A percentile compares a stretch with the other conserved stretches of the same genome.
Evolutionary conservation across 1,140 invertebrate genomes (phyloP).

Genomic region (Megalonaias nervosa): DNA sequence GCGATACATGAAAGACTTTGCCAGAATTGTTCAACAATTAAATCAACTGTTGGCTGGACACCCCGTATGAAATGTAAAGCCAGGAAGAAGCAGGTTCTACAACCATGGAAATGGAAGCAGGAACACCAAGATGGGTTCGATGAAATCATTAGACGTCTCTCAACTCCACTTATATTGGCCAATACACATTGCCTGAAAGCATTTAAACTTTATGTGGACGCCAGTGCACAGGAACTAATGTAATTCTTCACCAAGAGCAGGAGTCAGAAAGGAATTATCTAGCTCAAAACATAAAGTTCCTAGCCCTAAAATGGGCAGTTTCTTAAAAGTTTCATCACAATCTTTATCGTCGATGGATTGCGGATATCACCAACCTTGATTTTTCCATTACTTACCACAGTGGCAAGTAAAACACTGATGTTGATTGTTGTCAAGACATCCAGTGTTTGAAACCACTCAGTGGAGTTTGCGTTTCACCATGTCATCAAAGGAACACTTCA

Average conservation of each 20-base stretch:
- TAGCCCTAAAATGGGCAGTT: slow-evolving; percentile 14
- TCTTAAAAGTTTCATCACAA: slow-evolving; percentile 2
- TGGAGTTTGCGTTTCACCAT: no score
- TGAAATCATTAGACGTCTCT: neutral
- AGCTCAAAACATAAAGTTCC: slow-evolving; percentile 2
- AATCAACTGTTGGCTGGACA: neutral
- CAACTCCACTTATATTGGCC: neutral
- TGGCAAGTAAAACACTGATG: no score
- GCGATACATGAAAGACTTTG: slow-evolving; percentile 1
- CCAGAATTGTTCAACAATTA: no score
- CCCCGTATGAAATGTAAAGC: neutral
- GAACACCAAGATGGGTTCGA: neutral
- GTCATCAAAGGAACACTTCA: no score
- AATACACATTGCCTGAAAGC: slow-evolving; percentile 1
- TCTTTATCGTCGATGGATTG: no score
- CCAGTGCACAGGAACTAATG: neutral
- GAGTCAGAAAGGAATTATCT: slow-evolving; percentile 18
- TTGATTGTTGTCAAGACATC: no score
- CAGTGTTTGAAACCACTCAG: no score
- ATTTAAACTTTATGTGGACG: slow-evolving; percentile 13
- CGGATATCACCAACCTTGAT: no score
- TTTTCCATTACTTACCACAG: no score
- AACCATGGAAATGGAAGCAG: slow-evolving; percentile 10
- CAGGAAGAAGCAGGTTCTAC: neutral
- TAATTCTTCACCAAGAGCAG: slow-evolving; percentile 8